Evolutionary conservation across 2,888 invertebrate genomes (phyloP), one percentile per base, ranked within the genome.

Genomic region (Odontocerum albicorne): DNA sequence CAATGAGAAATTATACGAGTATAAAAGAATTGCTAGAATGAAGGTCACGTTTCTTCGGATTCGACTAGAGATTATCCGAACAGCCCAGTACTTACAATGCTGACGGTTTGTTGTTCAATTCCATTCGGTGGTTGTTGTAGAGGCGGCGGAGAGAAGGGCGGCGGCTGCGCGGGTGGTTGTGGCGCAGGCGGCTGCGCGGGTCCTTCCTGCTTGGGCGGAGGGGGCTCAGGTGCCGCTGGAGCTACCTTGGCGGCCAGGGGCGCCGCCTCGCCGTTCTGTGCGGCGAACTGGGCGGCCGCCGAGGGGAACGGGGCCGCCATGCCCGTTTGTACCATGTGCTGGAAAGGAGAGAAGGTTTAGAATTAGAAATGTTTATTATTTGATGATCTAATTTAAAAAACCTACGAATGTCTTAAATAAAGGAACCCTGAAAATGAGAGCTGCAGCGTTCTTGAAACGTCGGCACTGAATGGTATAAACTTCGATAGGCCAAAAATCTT

Each of bases 271-370:
- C 74, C 75, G 62, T 74, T 74, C 63, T 74, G 75, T 44, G 63
- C 47, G 56, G 81, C 82, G 66, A 82, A 80, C 65, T 82, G 81
- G 67, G 82, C 79, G 67, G 81, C 80, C 71, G 83, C 83, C 72
- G 82, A 81, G 65, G 82, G 81, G 73, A 85, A 87, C 75, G 85
- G 86, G 78, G 79, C 79, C 75, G 85, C 84, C 85, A 90, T 89
- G 72, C 91, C 91, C 80, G 91, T 88, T 81, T 92, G 92, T 80
- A 93, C 92, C 91, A 92, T 91, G 83, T 92, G 92, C 92, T 92
- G 86, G 31, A 86, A 87, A 64, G 68, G 66, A n/a, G n/a, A n/a
- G n/a, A n/a, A n/a, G n/a, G n/a, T n/a, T n/a, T n/a, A n/a, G n/a
- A n/a, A n/a, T n/a, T n/a, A n/a, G n/a, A n/a, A n/a, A n/a, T n/a